Conservation (phyloP, 1,140 invertebrate genomes). For the Cheumatopsyche charites region DNA sequence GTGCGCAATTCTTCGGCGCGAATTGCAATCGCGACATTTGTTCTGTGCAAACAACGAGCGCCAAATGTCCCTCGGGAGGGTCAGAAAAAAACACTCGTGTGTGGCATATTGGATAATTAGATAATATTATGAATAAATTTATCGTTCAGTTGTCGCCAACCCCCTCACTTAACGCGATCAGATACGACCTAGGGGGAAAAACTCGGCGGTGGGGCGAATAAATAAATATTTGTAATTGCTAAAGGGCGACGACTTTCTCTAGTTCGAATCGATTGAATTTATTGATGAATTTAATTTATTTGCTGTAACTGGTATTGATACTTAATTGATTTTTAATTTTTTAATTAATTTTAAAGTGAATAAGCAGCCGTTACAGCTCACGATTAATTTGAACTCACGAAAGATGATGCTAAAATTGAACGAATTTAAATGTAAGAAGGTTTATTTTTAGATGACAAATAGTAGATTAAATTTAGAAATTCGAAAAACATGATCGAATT, state of each 20-base stretch:
- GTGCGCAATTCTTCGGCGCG: not conserved
- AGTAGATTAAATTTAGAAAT: too few species aligned
- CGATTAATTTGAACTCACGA: too few species aligned
- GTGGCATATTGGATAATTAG: slow-evolving; percentile 37
- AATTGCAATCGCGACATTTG: slow-evolving; percentile 33
- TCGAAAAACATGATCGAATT: too few species aligned
- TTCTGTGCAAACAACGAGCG: slow-evolving; percentile 26
- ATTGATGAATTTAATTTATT: too few species aligned
- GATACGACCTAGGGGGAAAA: slow-evolving; percentile 10
- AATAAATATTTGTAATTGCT: slow-evolving; percentile 17
- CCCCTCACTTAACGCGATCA: slow-evolving; percentile 28
- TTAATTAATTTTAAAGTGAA: too few species aligned
- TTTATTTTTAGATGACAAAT: too few species aligned
- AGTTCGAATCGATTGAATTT: too few species aligned
- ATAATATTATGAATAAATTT: slow-evolving; percentile 38
- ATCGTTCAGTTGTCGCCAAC: slow-evolving; percentile 34
- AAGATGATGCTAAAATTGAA: too few species aligned
- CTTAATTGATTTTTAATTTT: too few species aligned
- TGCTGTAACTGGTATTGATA: too few species aligned
- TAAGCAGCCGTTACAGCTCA: too few species aligned
- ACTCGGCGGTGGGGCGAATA: not conserved
- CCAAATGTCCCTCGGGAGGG: slow-evolving; percentile 14
- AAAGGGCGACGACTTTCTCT: slow-evolving; percentile 4
- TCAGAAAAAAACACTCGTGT: slow-evolving; percentile 34
- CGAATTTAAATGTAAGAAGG: too few species aligned